Evolutionary conservation across 2,797 vertebrate genomes (phyloP).

Genomic region (Falco concolor): DNA sequence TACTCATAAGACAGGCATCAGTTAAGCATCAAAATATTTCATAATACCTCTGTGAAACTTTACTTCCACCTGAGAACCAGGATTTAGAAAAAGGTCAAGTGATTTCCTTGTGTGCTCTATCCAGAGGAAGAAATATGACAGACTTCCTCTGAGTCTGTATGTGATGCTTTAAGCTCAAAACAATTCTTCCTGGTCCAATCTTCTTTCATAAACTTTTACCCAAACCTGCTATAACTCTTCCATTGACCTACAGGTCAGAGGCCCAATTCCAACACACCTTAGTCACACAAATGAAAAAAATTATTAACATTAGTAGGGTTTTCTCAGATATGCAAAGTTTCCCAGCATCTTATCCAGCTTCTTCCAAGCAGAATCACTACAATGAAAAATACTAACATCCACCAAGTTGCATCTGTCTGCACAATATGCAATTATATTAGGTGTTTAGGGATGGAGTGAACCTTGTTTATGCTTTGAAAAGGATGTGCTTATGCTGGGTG

Average conservation of each 20-base stretch:
- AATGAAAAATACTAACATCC: not conserved
- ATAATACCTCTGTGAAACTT: not conserved
- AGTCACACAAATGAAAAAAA: not conserved
- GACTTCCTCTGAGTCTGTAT: not conserved
- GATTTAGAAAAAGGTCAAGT: not conserved
- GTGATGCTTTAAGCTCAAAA: not conserved
- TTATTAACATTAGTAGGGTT: not conserved
- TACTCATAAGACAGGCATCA: not conserved
- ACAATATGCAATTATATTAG: not conserved
- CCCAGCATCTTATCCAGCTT: not conserved
- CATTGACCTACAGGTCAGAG: not conserved
- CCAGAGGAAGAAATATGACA: not conserved
- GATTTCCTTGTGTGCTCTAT: not conserved
- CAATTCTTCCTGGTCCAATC: not conserved
- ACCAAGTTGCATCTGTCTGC: not conserved
- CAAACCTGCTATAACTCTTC: not conserved
- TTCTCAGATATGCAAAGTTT: not conserved
- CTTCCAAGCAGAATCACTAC: not conserved
- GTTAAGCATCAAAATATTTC: not conserved
- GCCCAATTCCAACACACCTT: not conserved
- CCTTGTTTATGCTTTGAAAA: not conserved
- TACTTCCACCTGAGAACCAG: not conserved
- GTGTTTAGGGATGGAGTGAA: not conserved
- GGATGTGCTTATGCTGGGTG: not conserved
- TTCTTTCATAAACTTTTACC: not conserved